Evolutionary conservation across 2,797 vertebrate genomes (phyloP), one percentile per base, ranked within the genome.

Genomic region (Buphagus erythrorhynchus): DNA sequence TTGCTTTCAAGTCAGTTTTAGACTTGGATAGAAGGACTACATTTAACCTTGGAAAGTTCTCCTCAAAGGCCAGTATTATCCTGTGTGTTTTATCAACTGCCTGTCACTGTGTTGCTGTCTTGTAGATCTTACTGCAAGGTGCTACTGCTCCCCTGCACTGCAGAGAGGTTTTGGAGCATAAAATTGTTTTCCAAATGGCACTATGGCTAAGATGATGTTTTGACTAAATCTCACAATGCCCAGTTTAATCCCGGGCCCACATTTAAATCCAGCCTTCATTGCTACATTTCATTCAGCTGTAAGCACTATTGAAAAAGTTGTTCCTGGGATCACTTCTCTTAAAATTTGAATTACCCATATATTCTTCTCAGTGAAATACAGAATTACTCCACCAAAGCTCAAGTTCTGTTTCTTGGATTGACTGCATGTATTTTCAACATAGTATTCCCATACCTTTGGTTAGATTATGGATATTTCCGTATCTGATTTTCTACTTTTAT

Each of bases 41-140:
- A 38, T 45, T 75, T 72, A 86, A 31, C 15, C 38, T 68, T 68
- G 61, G 54, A 77, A 86, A 74, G 29, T 16, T 80, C 49, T 2
- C n/a, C 36, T 72, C 69, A 81, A 74, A 83, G 22, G 49, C 4
- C 49, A 46, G n/a, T 46, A 46, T 31, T 46, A 11, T 72, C 19
- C 33, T 69, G 13, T n/a, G 35, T 45, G 42, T 84, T 80, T 54
- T 90, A 72, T 51, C 35, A 51, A 35, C 13, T 62, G 13, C 13
- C 19, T 68, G 35, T 75, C 48, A 29, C 38, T 5, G 2, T 0
- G 0, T 5, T 68, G 13, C 33, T 81, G 54, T 43, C 66, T 46
- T 72, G n/a, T 57, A 72, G 58, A 40, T 31, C 25, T 65, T 86
- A 54, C 45, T 58, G 45, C 46, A 65, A 74, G 42, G n/a, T 86